A percentile compares a stretch with the other conserved stretches of the same genome.
Evolutionary conservation across 2,797 vertebrate genomes (phyloP).

Genomic region (Chloroceryle inda): DNA sequence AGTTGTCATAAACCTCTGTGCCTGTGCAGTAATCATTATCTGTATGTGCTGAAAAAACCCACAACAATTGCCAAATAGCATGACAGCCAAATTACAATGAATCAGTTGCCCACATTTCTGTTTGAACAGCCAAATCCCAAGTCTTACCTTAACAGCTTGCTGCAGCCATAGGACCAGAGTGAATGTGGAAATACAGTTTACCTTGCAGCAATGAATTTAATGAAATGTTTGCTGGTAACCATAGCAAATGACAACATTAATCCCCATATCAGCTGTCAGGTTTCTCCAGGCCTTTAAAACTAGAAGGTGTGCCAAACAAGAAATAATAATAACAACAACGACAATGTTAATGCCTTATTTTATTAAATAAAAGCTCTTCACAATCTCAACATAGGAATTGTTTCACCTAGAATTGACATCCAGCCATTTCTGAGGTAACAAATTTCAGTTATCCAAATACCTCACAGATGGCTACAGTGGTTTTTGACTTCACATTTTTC

Average conservation of each 20-base stretch:
- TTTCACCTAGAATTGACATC: neutral
- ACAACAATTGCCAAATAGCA: neutral
- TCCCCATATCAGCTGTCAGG: conserved; percentile 8
- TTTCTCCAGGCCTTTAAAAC: conserved; percentile 26
- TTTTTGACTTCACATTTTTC: neutral
- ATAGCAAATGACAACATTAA: conserved; percentile 50
- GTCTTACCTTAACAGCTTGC: conserved; percentile 3
- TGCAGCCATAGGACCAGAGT: neutral
- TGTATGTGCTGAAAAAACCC: rapidly evolving
- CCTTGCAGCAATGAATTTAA: conserved; percentile 39
- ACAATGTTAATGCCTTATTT: neutral
- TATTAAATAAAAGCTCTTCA: neutral
- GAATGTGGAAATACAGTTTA: conserved; percentile 30
- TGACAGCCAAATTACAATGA: neutral
- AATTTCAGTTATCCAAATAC: neutral
- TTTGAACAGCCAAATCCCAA: conserved; percentile 13
- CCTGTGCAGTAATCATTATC: neutral
- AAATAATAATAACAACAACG: neutral
- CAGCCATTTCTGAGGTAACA: neutral
- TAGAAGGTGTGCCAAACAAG: neutral
- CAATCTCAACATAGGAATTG: neutral
- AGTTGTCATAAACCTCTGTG: neutral
- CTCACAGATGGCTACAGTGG: neutral
- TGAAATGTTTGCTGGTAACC: conserved; percentile 48
- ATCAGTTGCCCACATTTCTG: conserved; percentile 1